Base-by-base conservation (phyloP, 1,140 invertebrate species). In the Caenorhabditis inopinata region DNA sequence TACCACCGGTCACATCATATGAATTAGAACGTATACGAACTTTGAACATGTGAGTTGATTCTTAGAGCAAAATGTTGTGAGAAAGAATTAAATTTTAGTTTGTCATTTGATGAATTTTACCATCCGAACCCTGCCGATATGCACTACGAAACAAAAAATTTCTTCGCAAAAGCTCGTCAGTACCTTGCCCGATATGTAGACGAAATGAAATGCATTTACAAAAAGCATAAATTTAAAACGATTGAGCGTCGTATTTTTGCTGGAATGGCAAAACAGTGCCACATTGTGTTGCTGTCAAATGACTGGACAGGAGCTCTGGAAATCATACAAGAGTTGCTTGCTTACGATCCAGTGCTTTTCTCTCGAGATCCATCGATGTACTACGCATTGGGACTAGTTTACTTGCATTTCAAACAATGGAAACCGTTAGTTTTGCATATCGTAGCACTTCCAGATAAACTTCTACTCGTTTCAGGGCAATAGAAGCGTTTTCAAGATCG, bases 361-460 rank as follows among this genome's bases (percentile, higher is more conserved):
- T 85, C 85, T 81, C 81, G 62, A 89, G 94, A 97, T 90, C 92
- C 94, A 0, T 91, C 93, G 29, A 96, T 96, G 89, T 91, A 97
- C 11, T 98, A 96, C 90, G 96, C 96, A 21, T 90, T 96, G 45
- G 96, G 94, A 9, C 91, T 98, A 4, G 94, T 95, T 53, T 98
- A 97, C 89, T 97, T 95, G 89, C 95, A 97, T 87, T 97, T 93
- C 90, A 95, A 96, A 89, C 93, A 94, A 74, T 96, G 93, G 90
- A 93, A 94, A 89, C 96, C 95, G 96, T 97, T 89, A 95, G 94
- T 93, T 58, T 1, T 3, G 3, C 0, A 0, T 18, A 4, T 3
- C 0, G 51, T 58, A n/a, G n/a, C n/a, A n/a, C n/a, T n/a, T n/a
- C n/a, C n/a, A n/a, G n/a, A n/a, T n/a, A n/a, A n/a, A n/a, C n/a